Base-by-base conservation (phyloP, 2,797 vertebrate species). In the Rhynchonycteris naso region DNA sequence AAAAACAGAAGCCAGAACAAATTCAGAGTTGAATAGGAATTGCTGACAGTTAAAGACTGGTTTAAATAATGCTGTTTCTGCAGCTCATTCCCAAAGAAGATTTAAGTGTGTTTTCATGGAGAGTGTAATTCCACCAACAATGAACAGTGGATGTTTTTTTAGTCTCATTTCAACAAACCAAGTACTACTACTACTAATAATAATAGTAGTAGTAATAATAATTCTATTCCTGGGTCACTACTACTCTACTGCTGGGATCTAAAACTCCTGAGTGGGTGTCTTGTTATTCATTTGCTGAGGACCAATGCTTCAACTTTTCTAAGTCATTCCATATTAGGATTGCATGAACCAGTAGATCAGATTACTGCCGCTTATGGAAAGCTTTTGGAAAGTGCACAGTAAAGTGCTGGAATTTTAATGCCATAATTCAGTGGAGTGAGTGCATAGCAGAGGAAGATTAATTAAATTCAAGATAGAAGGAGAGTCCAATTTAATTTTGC, bases 401-500 rank as follows among this genome's bases (percentile, higher is more conserved):
- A 78, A 82, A 96, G 66, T 88, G 52, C 30, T 92, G 75, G 92
- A 89, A 97, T 96, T 96, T 96, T 93, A 91, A 89, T 92, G 80
- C 80, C 58, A 59, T 92, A 95, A 96, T 97, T 96, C 88, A 96
- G 89, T 74, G 74, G 75, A 92, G 61, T 78, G 43, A 97, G 83
- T 61, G 33, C 72, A 87, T 63, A 59, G 86, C 71, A 93, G 71
- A 95, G 21, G 75, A 94, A 91, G 95, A 97, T 96, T 93, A 95
- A 97, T 97, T 97, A 94, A 95, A 95, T 96, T 97, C 94, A 78
- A 96, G 95, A 92, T 71, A 96, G 93, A 91, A 97, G 79, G 69
- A 93, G 88, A 92, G 90, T 92, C 82, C 96, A 93, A 93, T 94
- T 97, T 96, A 95, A 96, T 97, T 97, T 94, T 88, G 24, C 58